Evolutionary conservation across 2,113 vertebrate genomes (phyloP), one percentile per base, ranked within the genome.

Genomic region (Thinocorus orbignyianus): DNA sequence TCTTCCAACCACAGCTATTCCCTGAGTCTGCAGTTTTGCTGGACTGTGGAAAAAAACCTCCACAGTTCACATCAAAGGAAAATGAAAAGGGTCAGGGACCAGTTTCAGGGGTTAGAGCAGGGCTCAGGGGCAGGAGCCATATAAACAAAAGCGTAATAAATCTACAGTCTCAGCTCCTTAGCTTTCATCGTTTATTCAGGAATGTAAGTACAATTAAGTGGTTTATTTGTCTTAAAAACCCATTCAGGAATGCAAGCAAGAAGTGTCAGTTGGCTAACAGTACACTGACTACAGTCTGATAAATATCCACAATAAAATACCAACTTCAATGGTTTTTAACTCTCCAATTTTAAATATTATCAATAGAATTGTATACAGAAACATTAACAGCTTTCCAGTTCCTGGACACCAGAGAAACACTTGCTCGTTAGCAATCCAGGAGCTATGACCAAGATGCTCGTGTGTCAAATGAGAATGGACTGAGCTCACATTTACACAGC

Each of bases 141-240:
- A 0, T 10, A 61, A 64, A 88, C 23, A 48, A 15, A 66, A 74
- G 30, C 2, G 0, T 7, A 71, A 74, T n/a, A 60, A 89, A 86
- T 51, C 69, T 7, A 20, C 1, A 7, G 37, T 17, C 60, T 42
- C 3, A 0, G 30, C 39, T 58, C 52, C 44, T 65, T 55, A 24
- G 69, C 90, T 92, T 77, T 58, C 48, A 84, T 68, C 42, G 8
- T 95, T 97, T 95, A 94, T 95, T 95, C 73, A 91, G 94, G 87
- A 96, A 93, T 82, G 91, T 37, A 41, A 66, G 41, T 41, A 73
- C 89, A 95, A 85, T 81, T 68, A 76, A 85, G 55, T 74, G 68
- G 55, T n/a, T 70, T 69, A 76, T 58, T 79, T 65, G 57, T 48
- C 57, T 68, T 61, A 22, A 69, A 87, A 95, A 39, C 17, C 26